These are phyloP conservation scores for Mionectes olivaceus DNA, from an alignment of 2,797 vertebrate genomes.

Conservation along the genomic window DNA sequence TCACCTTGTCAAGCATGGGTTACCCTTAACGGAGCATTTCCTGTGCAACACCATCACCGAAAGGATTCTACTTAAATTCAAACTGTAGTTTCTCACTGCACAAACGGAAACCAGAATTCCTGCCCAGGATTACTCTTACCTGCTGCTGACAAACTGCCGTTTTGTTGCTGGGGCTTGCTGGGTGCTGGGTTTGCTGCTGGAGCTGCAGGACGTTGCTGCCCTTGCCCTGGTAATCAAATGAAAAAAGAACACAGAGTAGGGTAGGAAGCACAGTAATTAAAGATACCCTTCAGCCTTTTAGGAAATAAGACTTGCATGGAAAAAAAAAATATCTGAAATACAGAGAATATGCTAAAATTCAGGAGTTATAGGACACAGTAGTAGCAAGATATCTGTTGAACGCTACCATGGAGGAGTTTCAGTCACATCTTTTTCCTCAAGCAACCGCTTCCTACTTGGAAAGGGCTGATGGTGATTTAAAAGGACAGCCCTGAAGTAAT, in stretches of 20 bases:
- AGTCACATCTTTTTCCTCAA: constrained; percentile 35
- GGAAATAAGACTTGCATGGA: neutral
- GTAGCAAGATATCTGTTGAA: neutral
- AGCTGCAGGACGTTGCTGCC: constrained; percentile 59
- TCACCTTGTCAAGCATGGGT: neutral
- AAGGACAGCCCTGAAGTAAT: constrained; percentile 49
- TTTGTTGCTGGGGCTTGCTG: constrained; percentile 72
- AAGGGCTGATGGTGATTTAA: constrained; percentile 44
- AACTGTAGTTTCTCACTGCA: neutral
- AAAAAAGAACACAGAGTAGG: neutral
- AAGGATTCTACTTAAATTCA: neutral
- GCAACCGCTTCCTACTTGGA: constrained; percentile 26
- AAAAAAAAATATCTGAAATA: neutral
- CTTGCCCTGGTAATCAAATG: constrained; percentile 71
- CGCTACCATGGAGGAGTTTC: neutral
- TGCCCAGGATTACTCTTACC: constrained; percentile 60
- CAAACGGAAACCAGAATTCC: neutral
- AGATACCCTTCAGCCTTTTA: neutral
- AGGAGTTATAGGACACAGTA: neutral
- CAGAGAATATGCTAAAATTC: neutral
- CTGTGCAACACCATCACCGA: neutral
- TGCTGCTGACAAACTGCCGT: constrained; percentile 44
- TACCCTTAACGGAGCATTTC: neutral
- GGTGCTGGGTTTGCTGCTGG: constrained; percentile 31
- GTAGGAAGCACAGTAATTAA: constrained; percentile 9